Evolutionary conservation across 2,797 vertebrate species (phyloP).

Genomic region (Eutrigla gurnardus): DNA sequence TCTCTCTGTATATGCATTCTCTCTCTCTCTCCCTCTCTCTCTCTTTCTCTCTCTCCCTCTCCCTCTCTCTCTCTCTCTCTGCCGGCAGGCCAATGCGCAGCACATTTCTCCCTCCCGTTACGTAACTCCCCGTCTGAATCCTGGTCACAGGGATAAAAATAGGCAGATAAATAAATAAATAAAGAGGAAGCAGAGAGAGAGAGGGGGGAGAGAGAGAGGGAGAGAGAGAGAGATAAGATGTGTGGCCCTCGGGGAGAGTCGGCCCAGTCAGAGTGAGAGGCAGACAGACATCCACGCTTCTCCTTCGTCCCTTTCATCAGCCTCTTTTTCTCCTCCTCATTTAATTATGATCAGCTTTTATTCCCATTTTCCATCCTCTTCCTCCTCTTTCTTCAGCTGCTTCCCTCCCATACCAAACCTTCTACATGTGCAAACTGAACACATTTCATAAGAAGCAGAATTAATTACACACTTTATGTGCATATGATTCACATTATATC

Average conservation of each 20-base stretch:
- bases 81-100: constrained; percentile 39
- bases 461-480: not conserved
- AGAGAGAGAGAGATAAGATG: constrained; percentile 69
- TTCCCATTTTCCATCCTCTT: constrained; percentile 25
- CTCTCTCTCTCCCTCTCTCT: constrained; percentile 6
- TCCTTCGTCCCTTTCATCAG: constrained; percentile 46
- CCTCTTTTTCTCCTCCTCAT: constrained; percentile 26
- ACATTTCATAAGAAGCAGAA: constrained; percentile 7
- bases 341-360: constrained; percentile 42
- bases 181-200: constrained; percentile 64
- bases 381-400: constrained; percentile 11
- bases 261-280: constrained; percentile 68
- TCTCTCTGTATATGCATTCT: constrained; percentile 14
- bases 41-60: constrained; percentile 4
- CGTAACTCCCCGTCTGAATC: constrained; percentile 72
- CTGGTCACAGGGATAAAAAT: constrained; percentile 81
- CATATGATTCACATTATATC: not conserved
- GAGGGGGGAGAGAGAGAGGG: constrained; percentile 66
- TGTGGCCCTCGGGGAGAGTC: constrained; percentile 66
- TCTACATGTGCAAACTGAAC: constrained; percentile 5
- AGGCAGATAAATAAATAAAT: constrained; percentile 82
- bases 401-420: not conserved
- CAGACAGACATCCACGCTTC: constrained; percentile 54
- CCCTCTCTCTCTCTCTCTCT: constrained; percentile 1
- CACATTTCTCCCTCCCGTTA: constrained; percentile 73